Base-by-base conservation (phyloP, 2,797 vertebrate species). In the Clamator glandarius region DNA sequence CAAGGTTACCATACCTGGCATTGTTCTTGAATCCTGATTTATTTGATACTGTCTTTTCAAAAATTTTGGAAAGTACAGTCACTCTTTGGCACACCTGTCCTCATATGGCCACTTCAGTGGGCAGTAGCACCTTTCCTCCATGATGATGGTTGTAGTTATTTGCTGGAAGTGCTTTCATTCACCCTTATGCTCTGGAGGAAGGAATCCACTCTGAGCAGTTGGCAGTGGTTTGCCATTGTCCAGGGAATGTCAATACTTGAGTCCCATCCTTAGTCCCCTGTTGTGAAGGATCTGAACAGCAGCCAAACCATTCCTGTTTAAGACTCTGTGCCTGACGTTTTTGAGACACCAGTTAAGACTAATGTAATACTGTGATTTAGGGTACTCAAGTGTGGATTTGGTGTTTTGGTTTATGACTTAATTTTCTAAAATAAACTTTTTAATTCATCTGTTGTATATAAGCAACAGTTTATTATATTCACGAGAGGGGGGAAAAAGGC, bases 21-120 rank as follows among this genome's bases (percentile, higher is more conserved):
- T 3, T 52, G 10, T 26, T 55, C 17, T 74, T 75, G n/a, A 81
- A 36, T 55, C 28, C 15, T 63, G 9, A 42, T 26, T 76, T 72
- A 36, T 26, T 55, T 78, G 19, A 36, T 67, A 29, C 3, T 12
- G 5, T 42, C 19, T 82, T 73, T 91, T n/a, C 29, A 26, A 64
- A 62, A 81, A 21, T 31, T 55, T 74, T 74, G 17, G 1, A 3
- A 54, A 41, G 33, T 29, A 5, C 11, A 11, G 6, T 28, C 10
- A 87, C 14, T 9, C 16, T 51, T 75, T 84, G 41, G 14, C 23
- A n/a, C 8, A 19, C 11, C 16, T 77, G 15, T 42, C 36, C 13
- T 78, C 12, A 5, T 21, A 19, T 0, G 1, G 14, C 28, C 6
- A 1, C 20, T 46, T 1, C 3, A 61, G 15, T 46, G 61, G 68